Evolutionary conservation across 2,113 vertebrate genomes (phyloP).

Genomic region (Spilogale gracilis): DNA sequence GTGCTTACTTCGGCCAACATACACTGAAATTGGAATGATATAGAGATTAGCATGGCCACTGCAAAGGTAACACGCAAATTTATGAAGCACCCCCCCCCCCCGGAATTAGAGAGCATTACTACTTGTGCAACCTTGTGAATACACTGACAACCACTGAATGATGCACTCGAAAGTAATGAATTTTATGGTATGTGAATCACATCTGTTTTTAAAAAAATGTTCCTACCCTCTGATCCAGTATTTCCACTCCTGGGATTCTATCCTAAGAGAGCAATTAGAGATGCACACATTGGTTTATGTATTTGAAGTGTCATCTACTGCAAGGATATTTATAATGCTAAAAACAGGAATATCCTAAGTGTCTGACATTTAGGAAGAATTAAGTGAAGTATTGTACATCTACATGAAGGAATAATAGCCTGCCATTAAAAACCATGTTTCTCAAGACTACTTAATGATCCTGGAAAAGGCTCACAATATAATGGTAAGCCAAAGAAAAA

Average conservation of each 20-base stretch:
- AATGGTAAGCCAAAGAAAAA: constrained; percentile 33
- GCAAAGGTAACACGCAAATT: not conserved
- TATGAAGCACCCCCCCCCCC: not conserved
- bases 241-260: constrained; percentile 22
- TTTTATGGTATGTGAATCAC: not conserved
- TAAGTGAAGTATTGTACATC: constrained; percentile 1
- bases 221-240: not conserved
- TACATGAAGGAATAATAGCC: not conserved
- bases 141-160: not conserved
- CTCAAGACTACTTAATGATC: constrained; percentile 32
- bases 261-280: constrained; percentile 43
- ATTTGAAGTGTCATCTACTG: not conserved
- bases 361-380: constrained; percentile 21
- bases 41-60: not conserved
- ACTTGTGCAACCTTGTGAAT: not conserved
- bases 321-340: not conserved
- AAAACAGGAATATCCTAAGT: constrained; percentile 27
- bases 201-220: constrained; percentile 38
- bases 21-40: constrained; percentile 51
- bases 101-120: constrained; percentile 32
- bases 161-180: not conserved
- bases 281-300: not conserved
- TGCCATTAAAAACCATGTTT: not conserved
- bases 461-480: not conserved
- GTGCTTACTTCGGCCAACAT: constrained; percentile 16